These are phyloP conservation scores for Cygnus olor DNA, from an alignment of 2,797 vertebrate species.

Conservation along the genomic window DNA sequence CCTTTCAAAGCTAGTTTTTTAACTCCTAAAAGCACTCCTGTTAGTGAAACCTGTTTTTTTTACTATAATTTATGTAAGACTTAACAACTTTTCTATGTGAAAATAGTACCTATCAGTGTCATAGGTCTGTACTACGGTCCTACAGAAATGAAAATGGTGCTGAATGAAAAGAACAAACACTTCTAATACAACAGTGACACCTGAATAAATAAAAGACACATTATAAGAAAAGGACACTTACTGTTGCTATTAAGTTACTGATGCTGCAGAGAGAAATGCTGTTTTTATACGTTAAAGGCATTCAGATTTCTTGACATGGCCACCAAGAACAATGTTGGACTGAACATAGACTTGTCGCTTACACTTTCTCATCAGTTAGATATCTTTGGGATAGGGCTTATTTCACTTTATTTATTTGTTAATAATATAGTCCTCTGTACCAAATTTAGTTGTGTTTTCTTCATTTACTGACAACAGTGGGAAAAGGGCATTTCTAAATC, in stretches of 20 bases:
- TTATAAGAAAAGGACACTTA: background rate
- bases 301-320: background rate
- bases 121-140: background rate
- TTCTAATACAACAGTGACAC: background rate
- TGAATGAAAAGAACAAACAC: background rate
- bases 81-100: background rate
- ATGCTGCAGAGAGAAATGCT: background rate
- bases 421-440: background rate
- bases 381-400: background rate
- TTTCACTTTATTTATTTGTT: background rate
- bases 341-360: background rate
- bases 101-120: background rate
- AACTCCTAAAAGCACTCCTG: background rate
- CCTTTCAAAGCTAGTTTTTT: background rate
- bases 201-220: background rate
- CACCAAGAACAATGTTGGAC: background rate
- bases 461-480: background rate
- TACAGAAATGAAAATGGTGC: background rate
- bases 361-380: background rate
- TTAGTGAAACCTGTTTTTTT: background rate
- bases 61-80: background rate
- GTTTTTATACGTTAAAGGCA: background rate
- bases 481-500: background rate
- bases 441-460: background rate
- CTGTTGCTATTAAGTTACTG: background rate